Percentiles rank a stretch among this genome's conserved stretches.
phyloP scores from a whole-genome alignment of 2,113 vertebrate species.

The Hippoglossus stenolepis region DNA sequence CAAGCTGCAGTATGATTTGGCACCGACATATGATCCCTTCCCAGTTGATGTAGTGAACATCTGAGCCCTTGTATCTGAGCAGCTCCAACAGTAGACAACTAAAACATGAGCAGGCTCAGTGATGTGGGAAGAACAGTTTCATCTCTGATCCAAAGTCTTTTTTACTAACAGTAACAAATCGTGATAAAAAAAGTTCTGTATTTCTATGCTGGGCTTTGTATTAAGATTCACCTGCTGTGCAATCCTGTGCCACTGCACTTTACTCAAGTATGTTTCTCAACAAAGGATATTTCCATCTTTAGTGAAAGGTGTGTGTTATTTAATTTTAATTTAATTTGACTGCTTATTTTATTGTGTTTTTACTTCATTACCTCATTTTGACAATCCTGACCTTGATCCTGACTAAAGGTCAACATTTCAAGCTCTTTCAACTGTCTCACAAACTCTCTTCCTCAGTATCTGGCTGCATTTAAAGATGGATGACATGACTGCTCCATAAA shows the following conservation, averaged over 20 bases:
- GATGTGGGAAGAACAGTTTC: background rate
- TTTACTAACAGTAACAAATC: background rate
- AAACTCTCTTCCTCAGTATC: too few relatives aligned
- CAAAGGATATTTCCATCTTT: background rate
- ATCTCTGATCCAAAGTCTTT: slow-evolving; percentile 2
- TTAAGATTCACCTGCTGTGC: background rate
- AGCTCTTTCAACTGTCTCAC: too few relatives aligned
- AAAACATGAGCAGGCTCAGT: slow-evolving; percentile 11
- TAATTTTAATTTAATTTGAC: too few relatives aligned
- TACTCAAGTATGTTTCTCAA: too few relatives aligned
- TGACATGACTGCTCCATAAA: too few relatives aligned
- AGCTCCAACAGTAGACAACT: background rate
- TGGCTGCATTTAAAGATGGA: too few relatives aligned
- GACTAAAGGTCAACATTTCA: too few relatives aligned
- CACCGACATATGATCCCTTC: slow-evolving; percentile 57
- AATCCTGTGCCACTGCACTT: too few relatives aligned
- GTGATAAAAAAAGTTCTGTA: background rate
- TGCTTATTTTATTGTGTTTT: too few relatives aligned
- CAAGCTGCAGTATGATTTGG: slow-evolving; percentile 60
- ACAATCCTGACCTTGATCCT: too few relatives aligned
- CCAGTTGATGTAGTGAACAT: slow-evolving; percentile 59
- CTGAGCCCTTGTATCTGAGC: slow-evolving; percentile 54
- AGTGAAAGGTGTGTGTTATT: too few relatives aligned
- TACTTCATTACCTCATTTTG: too few relatives aligned
- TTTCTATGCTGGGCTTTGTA: slow-evolving; percentile 13